phyloP scores from a whole-genome alignment of 2,888 invertebrate genomes.

The Drosophila diplacantha region DNA sequence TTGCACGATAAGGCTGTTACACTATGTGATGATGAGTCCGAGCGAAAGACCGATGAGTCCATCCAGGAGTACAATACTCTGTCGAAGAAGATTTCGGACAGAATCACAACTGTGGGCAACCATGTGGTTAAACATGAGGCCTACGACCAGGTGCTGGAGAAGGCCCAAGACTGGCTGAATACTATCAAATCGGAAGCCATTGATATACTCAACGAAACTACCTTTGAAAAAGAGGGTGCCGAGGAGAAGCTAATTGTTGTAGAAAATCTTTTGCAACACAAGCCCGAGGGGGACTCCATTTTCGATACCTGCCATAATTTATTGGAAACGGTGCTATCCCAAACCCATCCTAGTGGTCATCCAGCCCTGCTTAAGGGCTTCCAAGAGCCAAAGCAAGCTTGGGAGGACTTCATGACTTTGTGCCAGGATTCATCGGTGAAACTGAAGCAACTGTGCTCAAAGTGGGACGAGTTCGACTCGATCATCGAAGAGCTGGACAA shows the following conservation, averaged over 20 bases:
- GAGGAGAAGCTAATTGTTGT: constrained; percentile 86
- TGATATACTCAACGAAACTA: constrained; percentile 86
- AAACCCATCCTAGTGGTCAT: constrained; percentile 88
- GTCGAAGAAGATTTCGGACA: constrained; percentile 82
- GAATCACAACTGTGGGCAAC: constrained; percentile 83
- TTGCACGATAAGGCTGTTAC: constrained; percentile 88
- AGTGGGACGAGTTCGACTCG: constrained; percentile 89
- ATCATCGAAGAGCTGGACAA: constrained; percentile 86
- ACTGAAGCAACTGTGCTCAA: constrained; percentile 85
- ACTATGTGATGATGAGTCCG: constrained; percentile 88
- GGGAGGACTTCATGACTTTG: constrained; percentile 86
- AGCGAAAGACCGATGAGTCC: constrained; percentile 85
- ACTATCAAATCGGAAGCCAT: constrained; percentile 88
- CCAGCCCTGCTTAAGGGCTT: constrained; percentile 85
- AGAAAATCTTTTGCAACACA: constrained; percentile 86
- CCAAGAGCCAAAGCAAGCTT: constrained; percentile 85
- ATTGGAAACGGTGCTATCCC: constrained; percentile 84
- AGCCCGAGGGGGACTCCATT: constrained; percentile 85
- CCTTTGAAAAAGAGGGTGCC: constrained; percentile 87
- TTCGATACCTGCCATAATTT: constrained; percentile 85
- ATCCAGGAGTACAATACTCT: constrained; percentile 85
- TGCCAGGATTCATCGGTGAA: constrained; percentile 85
- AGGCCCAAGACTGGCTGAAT: constrained; percentile 89
- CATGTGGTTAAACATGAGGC: constrained; percentile 89
- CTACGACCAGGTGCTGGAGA: constrained; percentile 88